phyloP scores from a whole-genome alignment of 2,797 vertebrate genomes.

The Sphaeramia orbicularis region DNA sequence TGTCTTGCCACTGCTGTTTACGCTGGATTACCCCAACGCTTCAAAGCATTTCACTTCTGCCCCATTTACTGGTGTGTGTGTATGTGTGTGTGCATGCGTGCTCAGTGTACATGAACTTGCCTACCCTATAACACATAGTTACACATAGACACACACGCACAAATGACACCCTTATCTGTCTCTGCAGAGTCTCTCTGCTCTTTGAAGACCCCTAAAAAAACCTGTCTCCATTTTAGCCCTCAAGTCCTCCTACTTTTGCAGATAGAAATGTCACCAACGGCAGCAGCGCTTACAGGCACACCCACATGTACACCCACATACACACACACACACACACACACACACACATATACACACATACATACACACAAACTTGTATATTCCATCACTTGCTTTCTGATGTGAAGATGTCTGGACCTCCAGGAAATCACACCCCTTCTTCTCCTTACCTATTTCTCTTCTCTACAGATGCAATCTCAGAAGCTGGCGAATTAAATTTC shows the following conservation, averaged over 20 bases:
- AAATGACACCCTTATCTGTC: constrained; percentile 75
- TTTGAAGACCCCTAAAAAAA: constrained; percentile 74
- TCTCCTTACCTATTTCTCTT: constrained; percentile 52
- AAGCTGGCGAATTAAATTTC: constrained; percentile 63
- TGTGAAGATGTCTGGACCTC: constrained; percentile 63
- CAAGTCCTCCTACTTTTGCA: constrained; percentile 65
- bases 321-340: constrained; percentile 8
- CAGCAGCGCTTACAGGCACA: constrained; percentile 52
- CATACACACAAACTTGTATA: constrained; percentile 21
- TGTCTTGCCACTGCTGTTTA: constrained; percentile 81
- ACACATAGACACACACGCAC: constrained; percentile 45
- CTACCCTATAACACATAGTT: constrained; percentile 43
- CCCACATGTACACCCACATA: constrained; percentile 2
- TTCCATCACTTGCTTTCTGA: constrained; percentile 53
- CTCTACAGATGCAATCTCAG: constrained; percentile 64
- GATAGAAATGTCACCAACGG: constrained; percentile 74
- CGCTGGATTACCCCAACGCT: constrained; percentile 85
- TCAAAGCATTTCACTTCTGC: constrained; percentile 88
- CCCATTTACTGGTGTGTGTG: constrained; percentile 82
- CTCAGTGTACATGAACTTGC: constrained; percentile 1
- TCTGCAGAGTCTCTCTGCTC: constrained; percentile 70
- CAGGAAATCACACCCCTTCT: constrained; percentile 65
- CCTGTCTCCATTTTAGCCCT: constrained; percentile 73
- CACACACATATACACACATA: constrained; percentile 6
- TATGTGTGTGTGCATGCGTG: constrained; percentile 23